Base-by-base conservation (phyloP, 2,888 invertebrate species). In the Pachymerium ferrugineum region DNA sequence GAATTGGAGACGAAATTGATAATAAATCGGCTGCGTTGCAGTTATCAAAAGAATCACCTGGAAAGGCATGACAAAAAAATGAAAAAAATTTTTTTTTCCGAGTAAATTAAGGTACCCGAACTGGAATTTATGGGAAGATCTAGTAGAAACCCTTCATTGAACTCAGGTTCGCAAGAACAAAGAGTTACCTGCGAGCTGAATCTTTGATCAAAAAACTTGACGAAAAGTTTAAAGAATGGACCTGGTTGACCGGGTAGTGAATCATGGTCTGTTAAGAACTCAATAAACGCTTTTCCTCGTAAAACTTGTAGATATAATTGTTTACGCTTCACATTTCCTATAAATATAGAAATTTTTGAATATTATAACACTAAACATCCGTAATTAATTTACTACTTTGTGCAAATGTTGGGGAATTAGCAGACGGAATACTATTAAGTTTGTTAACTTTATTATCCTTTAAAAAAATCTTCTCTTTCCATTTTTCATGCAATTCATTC, bases 121-220 rank as follows among this genome's bases (percentile, higher is more conserved):
- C n/a, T 16, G 12, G 29, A 16, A 29, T 31, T 33, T 5, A 10
- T 30, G 12, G 38, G 38, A 5, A 73, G 19, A 31, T 73, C 73
- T 25, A 73, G 67, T 0, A 73, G 35, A 33, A 73, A 73, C 19
- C 67, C 73, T 35, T 73, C 73, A 28, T 73, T 73, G 30, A 73
- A 73, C 12, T 73, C 73, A 4, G 73, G 73, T 33, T 73, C 73
- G 19, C 67, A 67, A 14, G 68, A 29, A 73, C 73, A 73, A 10
- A 35, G 35, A 1, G 68, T 68, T 28, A 33, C 31, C 8, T 73
- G 67, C 31, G 73, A 73, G 1, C 31, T 30, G 19, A 73, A 73
- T 29, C 73, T 62, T 33, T 73, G 73, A 30, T 31, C 33, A 33
- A 14, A 19, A 35, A 73, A 73, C 14, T 73, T 22, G n/a, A 73